These are phyloP conservation scores for cattle (Bos taurus) DNA, from an alignment of 2,113 vertebrate genomes.

Conservation along the genomic window DNA sequence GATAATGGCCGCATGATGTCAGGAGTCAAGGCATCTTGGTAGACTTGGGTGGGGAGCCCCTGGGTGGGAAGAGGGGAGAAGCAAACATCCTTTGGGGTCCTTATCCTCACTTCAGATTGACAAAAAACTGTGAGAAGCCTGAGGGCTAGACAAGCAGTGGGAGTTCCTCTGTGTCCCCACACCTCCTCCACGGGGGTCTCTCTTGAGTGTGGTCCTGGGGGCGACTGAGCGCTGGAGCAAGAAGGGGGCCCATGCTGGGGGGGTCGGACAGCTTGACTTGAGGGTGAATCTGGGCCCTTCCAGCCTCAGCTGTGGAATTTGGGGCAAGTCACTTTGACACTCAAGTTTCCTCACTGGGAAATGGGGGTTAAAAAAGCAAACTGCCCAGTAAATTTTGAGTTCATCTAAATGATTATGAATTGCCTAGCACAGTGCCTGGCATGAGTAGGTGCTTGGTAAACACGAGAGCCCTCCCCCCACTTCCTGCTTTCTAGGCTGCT, in stretches of 20 bases:
- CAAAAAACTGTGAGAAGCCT: not conserved
- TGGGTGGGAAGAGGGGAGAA: not conserved
- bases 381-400: not conserved
- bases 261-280: too few relatives aligned
- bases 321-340: not conserved
- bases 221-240: accelerated
- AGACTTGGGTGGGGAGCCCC: not conserved
- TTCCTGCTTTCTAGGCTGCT: constrained; percentile 48
- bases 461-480: not conserved
- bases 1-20: not conserved
- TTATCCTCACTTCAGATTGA: not conserved
- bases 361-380: constrained; percentile 6
- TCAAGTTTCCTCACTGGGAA: constrained; percentile 14
- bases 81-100: not conserved
- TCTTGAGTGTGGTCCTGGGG: not conserved
- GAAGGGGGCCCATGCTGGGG: too few relatives aligned
- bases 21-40: not conserved
- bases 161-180: not conserved
- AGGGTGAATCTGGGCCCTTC: not conserved
- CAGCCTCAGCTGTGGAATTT: not conserved
- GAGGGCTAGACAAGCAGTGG: not conserved
- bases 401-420: not conserved
- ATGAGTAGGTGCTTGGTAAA: constrained; percentile 41
- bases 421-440: constrained; percentile 17
- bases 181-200: not conserved